Evolutionary conservation across 2,888 invertebrate species (phyloP).

Genomic region (Gymnoscelis rufifasciata): DNA sequence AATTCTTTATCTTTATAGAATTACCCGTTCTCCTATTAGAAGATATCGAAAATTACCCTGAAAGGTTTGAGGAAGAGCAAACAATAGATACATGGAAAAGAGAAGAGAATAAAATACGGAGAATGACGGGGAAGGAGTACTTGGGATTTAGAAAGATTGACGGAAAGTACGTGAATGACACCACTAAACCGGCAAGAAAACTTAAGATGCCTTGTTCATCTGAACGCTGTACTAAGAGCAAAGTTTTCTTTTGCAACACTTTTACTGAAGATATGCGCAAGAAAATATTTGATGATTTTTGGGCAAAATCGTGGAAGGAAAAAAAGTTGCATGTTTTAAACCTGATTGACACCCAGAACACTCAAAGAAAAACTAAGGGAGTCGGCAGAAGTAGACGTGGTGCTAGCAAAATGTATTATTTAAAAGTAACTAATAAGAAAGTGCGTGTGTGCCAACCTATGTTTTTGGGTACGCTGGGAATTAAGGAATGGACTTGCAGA

Average conservation of each 20-base stretch:
- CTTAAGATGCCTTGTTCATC: background rate
- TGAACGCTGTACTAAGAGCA: background rate
- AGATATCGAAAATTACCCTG: constrained; percentile 2
- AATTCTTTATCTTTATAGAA: too few species aligned
- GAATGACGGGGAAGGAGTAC: constrained; percentile 16
- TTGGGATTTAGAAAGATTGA: constrained; percentile 12
- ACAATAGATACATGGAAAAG: constrained; percentile 13
- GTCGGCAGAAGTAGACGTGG: background rate
- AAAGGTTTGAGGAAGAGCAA: constrained; percentile 10
- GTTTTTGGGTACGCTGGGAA: constrained; percentile 1
- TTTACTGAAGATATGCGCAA: background rate
- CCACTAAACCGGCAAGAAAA: background rate
- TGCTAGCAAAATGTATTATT: background rate
- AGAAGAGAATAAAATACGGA: constrained; percentile 12
- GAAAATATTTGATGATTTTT: too few species aligned
- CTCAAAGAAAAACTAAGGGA: background rate
- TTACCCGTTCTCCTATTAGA: background rate
- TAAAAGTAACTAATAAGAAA: background rate
- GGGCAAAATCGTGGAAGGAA: too few species aligned
- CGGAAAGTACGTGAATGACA: constrained; percentile 6
- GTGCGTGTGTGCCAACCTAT: background rate
- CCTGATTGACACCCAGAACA: too few species aligned
- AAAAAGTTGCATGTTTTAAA: too few species aligned
- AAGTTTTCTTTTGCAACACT: background rate
- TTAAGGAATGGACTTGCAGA: constrained; percentile 1